These are phyloP conservation scores for Cyrtorhinus lividipennis DNA, from an alignment of 1,140 invertebrate genomes.

Conservation along the genomic window DNA sequence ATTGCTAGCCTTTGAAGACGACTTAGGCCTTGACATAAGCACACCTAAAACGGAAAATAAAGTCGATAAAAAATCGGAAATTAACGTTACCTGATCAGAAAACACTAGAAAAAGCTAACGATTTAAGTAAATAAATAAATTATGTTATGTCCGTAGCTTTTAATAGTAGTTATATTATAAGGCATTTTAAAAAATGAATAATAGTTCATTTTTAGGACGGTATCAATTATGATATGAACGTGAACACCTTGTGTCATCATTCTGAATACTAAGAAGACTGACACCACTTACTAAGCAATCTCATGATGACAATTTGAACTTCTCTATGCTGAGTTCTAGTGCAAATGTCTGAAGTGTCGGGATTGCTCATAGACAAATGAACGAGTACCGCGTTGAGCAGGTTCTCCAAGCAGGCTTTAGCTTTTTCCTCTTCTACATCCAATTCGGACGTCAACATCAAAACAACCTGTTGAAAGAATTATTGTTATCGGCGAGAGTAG, in stretches of 20 bases:
- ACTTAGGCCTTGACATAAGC: slow-evolving; percentile 53
- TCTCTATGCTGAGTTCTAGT: slow-evolving; percentile 50
- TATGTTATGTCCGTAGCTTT: no score
- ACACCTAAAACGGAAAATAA: slow-evolving; percentile 45
- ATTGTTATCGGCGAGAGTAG: no score
- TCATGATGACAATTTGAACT: slow-evolving; percentile 76
- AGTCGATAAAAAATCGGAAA: no score
- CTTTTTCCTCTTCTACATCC: slow-evolving; percentile 66
- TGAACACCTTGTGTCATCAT: no score
- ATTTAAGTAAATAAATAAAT: no score
- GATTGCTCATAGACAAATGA: slow-evolving; percentile 59
- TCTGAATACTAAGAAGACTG: no score
- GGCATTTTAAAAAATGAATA: no score
- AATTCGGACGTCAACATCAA: slow-evolving; percentile 82
- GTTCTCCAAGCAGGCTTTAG: slow-evolving; percentile 56
- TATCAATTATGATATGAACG: no score
- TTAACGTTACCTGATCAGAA: no score
- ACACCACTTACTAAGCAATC: slow-evolving; percentile 48
- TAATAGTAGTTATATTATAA: no score
- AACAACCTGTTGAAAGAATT: slow-evolving; percentile 44
- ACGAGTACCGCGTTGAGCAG: slow-evolving; percentile 57
- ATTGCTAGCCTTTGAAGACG: slow-evolving; percentile 46
- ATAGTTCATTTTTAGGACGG: no score
- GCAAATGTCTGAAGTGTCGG: slow-evolving; percentile 38
- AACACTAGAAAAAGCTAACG: no score